Percentiles rank a stretch among this genome's conserved stretches.
Conservation (phyloP, 1,140 invertebrate species). For the Ceratina australensis region DNA sequence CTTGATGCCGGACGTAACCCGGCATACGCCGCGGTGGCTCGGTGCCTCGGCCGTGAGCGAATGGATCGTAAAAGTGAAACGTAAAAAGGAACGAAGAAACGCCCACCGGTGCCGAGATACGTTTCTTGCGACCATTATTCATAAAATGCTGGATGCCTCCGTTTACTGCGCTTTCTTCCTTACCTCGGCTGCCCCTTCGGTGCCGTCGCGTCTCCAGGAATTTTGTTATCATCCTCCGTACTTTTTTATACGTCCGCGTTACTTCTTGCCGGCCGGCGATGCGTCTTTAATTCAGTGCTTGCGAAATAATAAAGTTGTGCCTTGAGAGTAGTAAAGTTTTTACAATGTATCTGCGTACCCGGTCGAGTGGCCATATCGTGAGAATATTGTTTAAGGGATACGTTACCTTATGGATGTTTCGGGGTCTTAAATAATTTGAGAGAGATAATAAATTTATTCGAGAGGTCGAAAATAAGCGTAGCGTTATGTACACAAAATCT, state of each 20-base stretch:
- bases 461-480: too few species aligned
- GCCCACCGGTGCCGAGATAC: slow-evolving; percentile 55
- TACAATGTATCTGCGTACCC: too few species aligned
- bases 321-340: too few species aligned
- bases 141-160: slow-evolving; percentile 60
- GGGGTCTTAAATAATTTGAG: too few species aligned
- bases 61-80: slow-evolving; percentile 60
- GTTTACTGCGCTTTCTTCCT: slow-evolving; percentile 47
- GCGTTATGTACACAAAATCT: too few species aligned
- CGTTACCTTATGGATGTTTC: too few species aligned
- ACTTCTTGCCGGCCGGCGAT: not conserved
- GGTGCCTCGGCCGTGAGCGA: slow-evolving; percentile 49
- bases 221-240: not conserved
- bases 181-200: not conserved
- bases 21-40: not conserved
- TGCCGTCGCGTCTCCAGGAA: not conserved
- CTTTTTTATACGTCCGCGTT: not conserved
- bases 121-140: slow-evolving; percentile 70
- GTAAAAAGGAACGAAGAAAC: slow-evolving; percentile 58
- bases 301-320: too few species aligned
- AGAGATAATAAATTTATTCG: too few species aligned
- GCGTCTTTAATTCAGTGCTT: not conserved
- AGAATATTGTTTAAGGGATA: too few species aligned
- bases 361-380: too few species aligned
- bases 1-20: slow-evolving; percentile 58